phyloP scores from a whole-genome alignment of 2,888 invertebrate genomes.

The Apodemia hepburni region DNA sequence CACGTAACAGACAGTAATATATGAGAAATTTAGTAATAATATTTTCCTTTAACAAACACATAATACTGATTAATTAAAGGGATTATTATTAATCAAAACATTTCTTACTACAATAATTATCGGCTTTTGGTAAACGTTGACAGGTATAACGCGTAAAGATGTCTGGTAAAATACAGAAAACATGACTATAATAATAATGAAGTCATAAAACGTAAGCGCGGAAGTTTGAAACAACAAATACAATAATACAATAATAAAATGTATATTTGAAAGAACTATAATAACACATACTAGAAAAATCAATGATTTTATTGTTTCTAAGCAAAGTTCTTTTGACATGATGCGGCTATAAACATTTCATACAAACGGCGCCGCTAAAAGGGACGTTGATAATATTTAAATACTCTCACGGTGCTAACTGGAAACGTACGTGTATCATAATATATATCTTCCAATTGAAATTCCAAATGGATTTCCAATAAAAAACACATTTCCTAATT shows the following conservation, averaged over 20 bases:
- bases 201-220: not conserved
- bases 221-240: not conserved
- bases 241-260: not conserved
- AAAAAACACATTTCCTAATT: slow-evolving; percentile 78
- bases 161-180: not conserved
- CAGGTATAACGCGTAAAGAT: not conserved
- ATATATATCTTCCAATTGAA: slow-evolving; percentile 60
- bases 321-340: slow-evolving; percentile 28
- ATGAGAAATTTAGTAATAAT: too few species aligned
- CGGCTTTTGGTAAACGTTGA: not conserved
- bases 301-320: slow-evolving; percentile 27
- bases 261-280: not conserved
- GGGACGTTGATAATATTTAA: slow-evolving; percentile 45
- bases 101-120: not conserved
- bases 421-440: slow-evolving; percentile 62
- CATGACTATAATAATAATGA: not conserved
- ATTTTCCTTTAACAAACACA: too few species aligned
- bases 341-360: slow-evolving; percentile 27
- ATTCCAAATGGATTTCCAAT: slow-evolving; percentile 69
- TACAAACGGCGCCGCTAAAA: slow-evolving; percentile 34
- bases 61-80: too few species aligned
- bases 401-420: slow-evolving; percentile 62
- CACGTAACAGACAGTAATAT: too few species aligned
- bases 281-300: not conserved
- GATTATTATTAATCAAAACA: too few species aligned